These are phyloP conservation scores for Maconellicoccus hirsutus DNA, from an alignment of 1,140 invertebrate species.

Conservation along the genomic window DNA sequence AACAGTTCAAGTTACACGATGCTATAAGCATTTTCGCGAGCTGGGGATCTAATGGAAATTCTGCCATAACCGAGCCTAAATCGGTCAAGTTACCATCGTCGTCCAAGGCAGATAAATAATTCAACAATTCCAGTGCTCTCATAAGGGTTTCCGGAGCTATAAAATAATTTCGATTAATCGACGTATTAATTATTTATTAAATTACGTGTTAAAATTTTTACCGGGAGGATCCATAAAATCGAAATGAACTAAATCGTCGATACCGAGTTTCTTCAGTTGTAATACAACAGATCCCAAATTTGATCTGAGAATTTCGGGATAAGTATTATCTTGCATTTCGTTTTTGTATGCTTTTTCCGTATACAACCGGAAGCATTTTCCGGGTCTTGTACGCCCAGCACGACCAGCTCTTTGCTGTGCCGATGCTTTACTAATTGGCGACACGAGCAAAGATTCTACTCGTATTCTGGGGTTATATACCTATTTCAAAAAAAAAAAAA, in stretches of 20 bases:
- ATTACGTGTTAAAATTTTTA: slow-evolving; percentile 28
- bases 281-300: slow-evolving; percentile 95
- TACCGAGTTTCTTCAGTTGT: slow-evolving; percentile 97
- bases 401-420: slow-evolving; percentile 95
- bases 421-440: slow-evolving; percentile 98
- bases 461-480: slow-evolving; percentile 94
- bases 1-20: slow-evolving; percentile 93
- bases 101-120: slow-evolving; percentile 92
- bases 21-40: slow-evolving; percentile 98
- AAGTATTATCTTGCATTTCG: slow-evolving; percentile 99
- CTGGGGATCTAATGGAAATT: slow-evolving; percentile 98
- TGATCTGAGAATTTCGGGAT: slow-evolving; percentile 94
- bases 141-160: slow-evolving; percentile 98
- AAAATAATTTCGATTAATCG: slow-evolving; percentile 7
- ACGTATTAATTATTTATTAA: not conserved
- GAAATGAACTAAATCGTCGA: slow-evolving; percentile 98
- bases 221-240: slow-evolving; percentile 99
- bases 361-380: slow-evolving; percentile 97
- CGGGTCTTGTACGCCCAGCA: slow-evolving; percentile 90
- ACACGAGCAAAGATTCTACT: slow-evolving; percentile 94
- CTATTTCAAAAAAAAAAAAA: slow-evolving; percentile 33
- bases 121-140: slow-evolving; percentile 92
- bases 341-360: slow-evolving; percentile 98
- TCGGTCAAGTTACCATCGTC: slow-evolving; percentile 94
- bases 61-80: slow-evolving; percentile 97